These are phyloP conservation scores for Micoletzkya japonica DNA, from an alignment of 2,888 invertebrate species.

Conservation along the genomic window DNA sequence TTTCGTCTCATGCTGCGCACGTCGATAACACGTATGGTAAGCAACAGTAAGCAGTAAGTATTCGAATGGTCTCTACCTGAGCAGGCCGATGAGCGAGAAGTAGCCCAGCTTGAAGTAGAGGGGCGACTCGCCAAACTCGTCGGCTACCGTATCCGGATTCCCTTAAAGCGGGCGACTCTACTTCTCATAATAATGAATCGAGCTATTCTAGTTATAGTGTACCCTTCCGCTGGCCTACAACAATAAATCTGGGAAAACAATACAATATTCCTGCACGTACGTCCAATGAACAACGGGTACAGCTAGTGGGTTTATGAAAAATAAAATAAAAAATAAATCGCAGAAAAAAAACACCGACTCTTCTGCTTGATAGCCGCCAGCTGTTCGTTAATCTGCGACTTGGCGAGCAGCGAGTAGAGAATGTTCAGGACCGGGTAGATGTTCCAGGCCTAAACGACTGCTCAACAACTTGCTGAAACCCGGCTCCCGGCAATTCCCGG, in stretches of 20 bases:
- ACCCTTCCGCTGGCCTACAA: too few species aligned
- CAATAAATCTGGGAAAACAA: background rate
- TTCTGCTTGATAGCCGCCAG: conserved; percentile 77
- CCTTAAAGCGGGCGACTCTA: conserved; percentile 32
- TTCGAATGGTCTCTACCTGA: conserved; percentile 66
- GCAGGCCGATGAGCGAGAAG: conserved; percentile 91
- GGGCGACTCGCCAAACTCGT: conserved; percentile 91
- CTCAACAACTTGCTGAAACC: too few species aligned
- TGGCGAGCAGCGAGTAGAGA: conserved; percentile 92
- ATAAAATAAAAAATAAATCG: background rate
- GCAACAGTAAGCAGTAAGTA: too few species aligned
- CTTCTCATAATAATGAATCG: background rate
- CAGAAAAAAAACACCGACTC: conserved; percentile 55
- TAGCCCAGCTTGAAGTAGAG: conserved; percentile 99
- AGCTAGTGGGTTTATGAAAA: background rate
- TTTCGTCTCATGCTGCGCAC: too few species aligned
- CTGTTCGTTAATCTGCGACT: conserved; percentile 95
- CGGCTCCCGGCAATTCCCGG: background rate
- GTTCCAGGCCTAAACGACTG: conserved; percentile 76
- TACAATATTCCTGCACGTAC: background rate
- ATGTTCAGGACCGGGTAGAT: conserved; percentile 96
- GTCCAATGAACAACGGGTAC: background rate
- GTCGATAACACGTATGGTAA: background rate
- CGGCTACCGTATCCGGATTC: conserved; percentile 71
- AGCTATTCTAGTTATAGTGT: background rate